A percentile compares a stretch with the other conserved stretches of the same genome.
Evolutionary conservation across 2,113 vertebrate species (phyloP).

Genomic region (Nothoprocta pentlandii): DNA sequence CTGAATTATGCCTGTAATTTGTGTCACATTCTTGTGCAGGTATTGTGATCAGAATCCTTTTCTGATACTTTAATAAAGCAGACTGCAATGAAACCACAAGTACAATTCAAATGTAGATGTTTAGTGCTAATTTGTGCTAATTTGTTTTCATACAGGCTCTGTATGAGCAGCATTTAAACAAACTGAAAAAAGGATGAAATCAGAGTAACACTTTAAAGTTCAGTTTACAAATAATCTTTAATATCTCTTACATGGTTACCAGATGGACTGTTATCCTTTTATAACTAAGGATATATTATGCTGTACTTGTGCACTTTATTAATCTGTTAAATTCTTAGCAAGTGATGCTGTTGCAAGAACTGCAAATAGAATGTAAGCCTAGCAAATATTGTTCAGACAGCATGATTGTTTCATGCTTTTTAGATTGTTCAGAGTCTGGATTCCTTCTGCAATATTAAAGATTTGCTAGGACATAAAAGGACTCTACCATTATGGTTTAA

Average conservation of each 20-base stretch:
- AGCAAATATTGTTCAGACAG: slow-evolving; percentile 28
- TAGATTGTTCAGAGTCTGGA: background rate
- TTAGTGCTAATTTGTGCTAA: background rate
- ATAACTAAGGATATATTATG: slow-evolving; percentile 26
- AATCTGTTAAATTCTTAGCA: slow-evolving; percentile 42
- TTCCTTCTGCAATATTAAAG: background rate
- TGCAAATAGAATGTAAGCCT: slow-evolving; percentile 60
- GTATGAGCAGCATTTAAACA: slow-evolving; percentile 4
- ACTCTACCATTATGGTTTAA: background rate
- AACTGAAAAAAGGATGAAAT: slow-evolving; percentile 38
- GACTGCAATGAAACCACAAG: background rate
- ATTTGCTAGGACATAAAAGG: background rate
- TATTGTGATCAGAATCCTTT: background rate
- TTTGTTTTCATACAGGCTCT: background rate
- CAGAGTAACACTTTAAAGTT: slow-evolving; percentile 60
- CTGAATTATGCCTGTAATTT: background rate
- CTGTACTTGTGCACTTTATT: slow-evolving; percentile 60
- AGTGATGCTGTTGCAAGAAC: slow-evolving; percentile 47
- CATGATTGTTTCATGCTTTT: background rate
- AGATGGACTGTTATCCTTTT: slow-evolving; percentile 74
- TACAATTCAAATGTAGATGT: background rate
- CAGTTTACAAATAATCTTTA: slow-evolving; percentile 61
- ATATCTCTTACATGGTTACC: slow-evolving; percentile 70
- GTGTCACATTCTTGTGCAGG: background rate
- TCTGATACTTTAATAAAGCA: background rate